Conservation (phyloP, 2,888 invertebrate species). For the Caenorhabditis wallacei region DNA sequence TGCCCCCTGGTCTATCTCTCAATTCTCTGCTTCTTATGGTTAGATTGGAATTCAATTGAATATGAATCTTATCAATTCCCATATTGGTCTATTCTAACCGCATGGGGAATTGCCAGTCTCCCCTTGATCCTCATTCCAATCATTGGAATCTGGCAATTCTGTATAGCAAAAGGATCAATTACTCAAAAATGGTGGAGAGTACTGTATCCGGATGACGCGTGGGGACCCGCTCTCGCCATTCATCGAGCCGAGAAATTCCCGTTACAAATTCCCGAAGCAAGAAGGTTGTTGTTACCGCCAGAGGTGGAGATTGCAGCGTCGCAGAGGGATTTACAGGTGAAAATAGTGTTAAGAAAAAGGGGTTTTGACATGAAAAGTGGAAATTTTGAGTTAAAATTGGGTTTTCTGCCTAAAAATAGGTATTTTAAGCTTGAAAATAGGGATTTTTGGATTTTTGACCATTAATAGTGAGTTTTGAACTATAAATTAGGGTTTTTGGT, state of each 20-base stretch:
- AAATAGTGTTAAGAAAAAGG: too few relatives aligned
- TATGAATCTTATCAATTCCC: slow-evolving; percentile 88
- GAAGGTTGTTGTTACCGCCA: slow-evolving; percentile 73
- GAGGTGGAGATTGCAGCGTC: slow-evolving; percentile 66
- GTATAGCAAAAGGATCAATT: slow-evolving; percentile 79
- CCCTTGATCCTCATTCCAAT: slow-evolving; percentile 88
- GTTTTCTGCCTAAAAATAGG: neutral
- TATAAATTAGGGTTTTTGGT: too few relatives aligned
- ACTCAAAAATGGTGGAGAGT: slow-evolving; percentile 80
- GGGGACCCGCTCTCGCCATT: slow-evolving; percentile 83
- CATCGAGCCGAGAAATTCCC: slow-evolving; percentile 83
- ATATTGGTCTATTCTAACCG: slow-evolving; percentile 85
- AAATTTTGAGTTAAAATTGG: neutral
- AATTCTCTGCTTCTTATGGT: slow-evolving; percentile 89
- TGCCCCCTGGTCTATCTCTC: slow-evolving; percentile 88
- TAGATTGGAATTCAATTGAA: slow-evolving; percentile 87
- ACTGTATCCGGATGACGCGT: slow-evolving; percentile 82
- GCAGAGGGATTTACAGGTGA: slow-evolving; percentile 46
- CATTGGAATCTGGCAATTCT: slow-evolving; percentile 86
- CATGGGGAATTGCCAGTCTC: slow-evolving; percentile 88
- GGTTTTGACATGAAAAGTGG: neutral
- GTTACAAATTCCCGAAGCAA: slow-evolving; percentile 83
- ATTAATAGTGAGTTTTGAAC: too few relatives aligned
- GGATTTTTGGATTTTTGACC: neutral
- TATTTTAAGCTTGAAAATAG: neutral